A percentile compares a stretch with the other conserved stretches of the same genome.
These are phyloP conservation scores for Dasysyrphus albostriatus DNA, from an alignment of 2,888 invertebrate species.

Conservation along the genomic window DNA sequence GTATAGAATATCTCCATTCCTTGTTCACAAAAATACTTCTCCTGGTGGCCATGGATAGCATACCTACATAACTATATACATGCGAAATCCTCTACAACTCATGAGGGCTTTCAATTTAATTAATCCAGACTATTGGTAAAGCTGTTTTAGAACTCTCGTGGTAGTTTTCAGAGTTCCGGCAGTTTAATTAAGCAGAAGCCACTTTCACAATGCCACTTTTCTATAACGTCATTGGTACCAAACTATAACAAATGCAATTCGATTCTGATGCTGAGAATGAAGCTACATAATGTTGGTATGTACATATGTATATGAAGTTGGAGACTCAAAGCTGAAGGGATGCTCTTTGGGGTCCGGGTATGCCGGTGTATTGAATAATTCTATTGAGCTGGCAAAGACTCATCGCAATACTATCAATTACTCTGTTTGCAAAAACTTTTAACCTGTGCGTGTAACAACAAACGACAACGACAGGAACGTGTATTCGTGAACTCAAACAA, in stretches of 20 bases:
- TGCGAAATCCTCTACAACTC: constrained; percentile 46
- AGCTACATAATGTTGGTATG: not conserved
- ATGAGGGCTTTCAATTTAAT: constrained; percentile 70
- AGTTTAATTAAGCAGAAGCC: constrained; percentile 73
- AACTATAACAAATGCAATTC: constrained; percentile 48
- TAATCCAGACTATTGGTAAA: constrained; percentile 67
- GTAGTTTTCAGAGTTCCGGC: constrained; percentile 48
- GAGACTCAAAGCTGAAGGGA: not conserved
- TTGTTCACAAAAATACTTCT: constrained; percentile 7
- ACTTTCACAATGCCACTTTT: constrained; percentile 51
- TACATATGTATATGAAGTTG: not conserved
- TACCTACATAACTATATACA: not conserved
- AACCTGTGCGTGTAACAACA: constrained; percentile 16
- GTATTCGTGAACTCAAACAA: constrained; percentile 21
- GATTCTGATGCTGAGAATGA: not conserved
- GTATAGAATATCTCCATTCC: too few species aligned
- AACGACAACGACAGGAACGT: not conserved
- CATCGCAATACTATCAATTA: constrained; percentile 61
- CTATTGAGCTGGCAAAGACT: constrained; percentile 27
- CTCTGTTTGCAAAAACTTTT: constrained; percentile 42
- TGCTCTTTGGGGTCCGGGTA: not conserved
- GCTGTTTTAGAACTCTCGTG: constrained; percentile 43
- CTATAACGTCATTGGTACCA: constrained; percentile 47
- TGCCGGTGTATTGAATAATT: constrained; percentile 6
- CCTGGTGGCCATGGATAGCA: not conserved